phyloP scores from a whole-genome alignment of 2,888 invertebrate species.

The Dasysyrphus albostriatus region DNA sequence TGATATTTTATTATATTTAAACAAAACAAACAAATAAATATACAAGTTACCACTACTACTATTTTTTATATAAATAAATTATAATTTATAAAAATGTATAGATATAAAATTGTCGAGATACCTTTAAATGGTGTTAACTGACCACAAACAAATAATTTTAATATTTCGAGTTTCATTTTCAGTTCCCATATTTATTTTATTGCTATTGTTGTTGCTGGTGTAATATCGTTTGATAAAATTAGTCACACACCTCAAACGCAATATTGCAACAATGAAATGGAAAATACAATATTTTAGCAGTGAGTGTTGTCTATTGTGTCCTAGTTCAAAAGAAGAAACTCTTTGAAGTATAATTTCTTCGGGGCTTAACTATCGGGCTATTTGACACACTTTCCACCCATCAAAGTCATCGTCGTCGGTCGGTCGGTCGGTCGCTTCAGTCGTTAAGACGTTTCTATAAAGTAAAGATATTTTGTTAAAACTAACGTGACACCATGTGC shows the following conservation, averaged over 20 bases:
- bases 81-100: background rate
- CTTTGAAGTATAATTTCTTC: constrained; percentile 62
- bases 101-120: too few relatives aligned
- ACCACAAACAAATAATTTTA: constrained; percentile 25
- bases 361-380: constrained; percentile 24
- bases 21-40: constrained; percentile 7
- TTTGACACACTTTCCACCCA: constrained; percentile 69
- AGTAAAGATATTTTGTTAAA: constrained; percentile 44
- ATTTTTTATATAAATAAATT: background rate
- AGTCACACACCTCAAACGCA: constrained; percentile 40
- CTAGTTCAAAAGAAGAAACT: constrained; percentile 46
- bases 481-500: constrained; percentile 67
- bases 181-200: constrained; percentile 22
- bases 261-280: constrained; percentile 54
- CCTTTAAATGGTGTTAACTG: constrained; percentile 27
- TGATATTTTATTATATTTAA: constrained; percentile 42
- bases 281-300: constrained; percentile 26
- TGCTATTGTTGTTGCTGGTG: background rate
- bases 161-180: constrained; percentile 28
- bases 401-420: background rate
- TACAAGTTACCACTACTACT: background rate
- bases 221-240: constrained; percentile 26
- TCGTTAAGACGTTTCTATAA: background rate
- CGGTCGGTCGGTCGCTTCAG: background rate
- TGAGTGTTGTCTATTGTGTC: background rate